These are phyloP conservation scores for Xyrichtys novacula DNA, from an alignment of 2,797 vertebrate genomes.

Conservation along the genomic window DNA sequence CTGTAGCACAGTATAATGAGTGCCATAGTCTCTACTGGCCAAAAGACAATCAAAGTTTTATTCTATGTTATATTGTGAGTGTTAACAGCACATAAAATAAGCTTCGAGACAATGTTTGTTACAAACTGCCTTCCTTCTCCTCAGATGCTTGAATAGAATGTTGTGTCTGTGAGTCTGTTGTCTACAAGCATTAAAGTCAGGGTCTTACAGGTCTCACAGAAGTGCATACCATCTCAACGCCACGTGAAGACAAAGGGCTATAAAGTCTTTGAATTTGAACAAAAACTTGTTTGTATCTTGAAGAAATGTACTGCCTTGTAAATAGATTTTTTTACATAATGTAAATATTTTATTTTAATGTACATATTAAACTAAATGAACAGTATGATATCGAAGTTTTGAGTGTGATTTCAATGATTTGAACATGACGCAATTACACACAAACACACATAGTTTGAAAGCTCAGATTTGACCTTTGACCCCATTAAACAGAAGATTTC, in stretches of 20 bases:
- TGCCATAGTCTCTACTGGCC: slow-evolving; percentile 68
- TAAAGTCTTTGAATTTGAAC: slow-evolving; percentile 83
- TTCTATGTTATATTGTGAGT: slow-evolving; percentile 55
- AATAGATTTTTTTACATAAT: slow-evolving; percentile 84
- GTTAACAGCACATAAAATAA: slow-evolving; percentile 71
- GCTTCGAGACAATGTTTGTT: slow-evolving; percentile 83
- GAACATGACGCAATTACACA: neutral
- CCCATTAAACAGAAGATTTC: too few relatives aligned
- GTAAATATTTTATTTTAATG: slow-evolving; percentile 91
- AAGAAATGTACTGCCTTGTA: slow-evolving; percentile 81
- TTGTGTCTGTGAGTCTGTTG: slow-evolving; percentile 56
- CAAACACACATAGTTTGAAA: neutral
- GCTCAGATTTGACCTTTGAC: too few relatives aligned
- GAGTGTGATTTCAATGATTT: slow-evolving; percentile 28
- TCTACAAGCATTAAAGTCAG: slow-evolving; percentile 69
- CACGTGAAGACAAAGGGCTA: slow-evolving; percentile 88
- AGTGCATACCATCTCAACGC: slow-evolving; percentile 82
- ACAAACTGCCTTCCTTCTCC: slow-evolving; percentile 75
- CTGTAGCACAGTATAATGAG: slow-evolving; percentile 46
- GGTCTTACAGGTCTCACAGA: slow-evolving; percentile 72
- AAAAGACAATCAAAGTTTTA: slow-evolving; percentile 52
- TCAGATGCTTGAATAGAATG: slow-evolving; percentile 70
- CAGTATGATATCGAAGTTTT: slow-evolving; percentile 45
- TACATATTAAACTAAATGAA: slow-evolving; percentile 88
- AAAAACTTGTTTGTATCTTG: slow-evolving; percentile 74